Base-by-base conservation (phyloP, 2,797 vertebrate genomes). In the Aselliscus stoliczkanus region DNA sequence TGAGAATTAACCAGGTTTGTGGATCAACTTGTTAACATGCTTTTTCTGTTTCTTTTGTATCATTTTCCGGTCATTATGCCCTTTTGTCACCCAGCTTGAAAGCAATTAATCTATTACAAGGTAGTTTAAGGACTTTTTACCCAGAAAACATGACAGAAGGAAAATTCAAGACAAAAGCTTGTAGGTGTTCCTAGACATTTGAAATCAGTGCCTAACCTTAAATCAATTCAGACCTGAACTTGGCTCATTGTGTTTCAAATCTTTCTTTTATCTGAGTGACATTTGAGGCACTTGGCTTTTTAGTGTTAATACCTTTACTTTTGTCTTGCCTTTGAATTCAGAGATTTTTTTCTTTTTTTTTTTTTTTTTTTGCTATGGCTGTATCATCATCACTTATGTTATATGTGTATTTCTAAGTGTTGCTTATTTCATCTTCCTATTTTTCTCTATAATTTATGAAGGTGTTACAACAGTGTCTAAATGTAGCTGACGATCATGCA, bases 31-130 rank as follows among this genome's bases (percentile, higher is more conserved):
- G 93, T 89, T 60, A 97, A 94, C 29, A 1, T 97, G 97, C 95
- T 92, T 97, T 95, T 83, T 90, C 31, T 72, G 88, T 95, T 97
- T 97, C 96, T 97, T 92, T 89, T 96, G 77, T 96, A 84, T 83
- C 70, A 76, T 91, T 98, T 96, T 97, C 88, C 77, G 89, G 97
- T 97, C 96, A 85, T 54, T 84, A 93, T 97, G 87, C 93, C 92
- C 83, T 98, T 98, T 97, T 97, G 94, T 96, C 96, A 95, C 84
- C 62, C 93, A 65, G 9, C 84, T 97, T 96, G 88, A 98, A 96
- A 91, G 96, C 96, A 96, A 96, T 97, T 89, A 67, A 80, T 93
- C 96, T 96, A 94, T 75, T 96, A 95, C 88, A 94, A 79, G 37
- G 17, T 52, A 81, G 72, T 93, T 93, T 77, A 95, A 73, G 44